A percentile compares a stretch with the other conserved stretches of the same genome.
Conservation (phyloP, 1,140 invertebrate genomes). For the Pseudomyrmex flavicornis region DNA sequence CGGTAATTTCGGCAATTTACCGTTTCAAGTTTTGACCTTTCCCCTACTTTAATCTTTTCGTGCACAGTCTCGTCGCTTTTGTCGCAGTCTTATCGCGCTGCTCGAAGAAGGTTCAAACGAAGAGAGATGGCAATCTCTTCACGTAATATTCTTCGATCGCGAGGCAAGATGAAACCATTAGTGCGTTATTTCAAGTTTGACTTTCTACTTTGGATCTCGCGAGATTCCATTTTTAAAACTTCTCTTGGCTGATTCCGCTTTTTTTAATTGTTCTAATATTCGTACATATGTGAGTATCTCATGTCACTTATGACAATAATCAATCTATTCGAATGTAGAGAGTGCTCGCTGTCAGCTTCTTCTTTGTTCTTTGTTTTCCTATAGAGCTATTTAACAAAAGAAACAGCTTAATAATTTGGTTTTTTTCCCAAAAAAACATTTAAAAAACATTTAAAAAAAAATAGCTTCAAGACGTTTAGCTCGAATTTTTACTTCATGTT, state of each 20-base stretch:
- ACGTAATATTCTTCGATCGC: slow-evolving; percentile 22
- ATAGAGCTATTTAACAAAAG: not conserved
- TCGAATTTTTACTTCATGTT: not conserved
- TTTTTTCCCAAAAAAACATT: not conserved
- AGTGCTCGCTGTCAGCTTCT: slow-evolving; percentile 35
- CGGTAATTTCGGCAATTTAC: slow-evolving; percentile 53
- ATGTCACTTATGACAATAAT: not conserved
- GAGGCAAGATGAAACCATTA: not conserved
- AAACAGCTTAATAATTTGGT: slow-evolving; percentile 4
- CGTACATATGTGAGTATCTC: not conserved
- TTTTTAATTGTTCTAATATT: not conserved
- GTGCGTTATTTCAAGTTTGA: not conserved
- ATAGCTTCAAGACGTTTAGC: not conserved
- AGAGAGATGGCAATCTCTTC: not conserved
- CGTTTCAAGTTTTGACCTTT: slow-evolving; percentile 34
- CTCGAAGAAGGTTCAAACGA: not conserved
- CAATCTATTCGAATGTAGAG: slow-evolving; percentile 33
- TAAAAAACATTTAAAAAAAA: not conserved
- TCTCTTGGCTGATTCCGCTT: not conserved
- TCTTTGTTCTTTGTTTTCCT: not conserved
- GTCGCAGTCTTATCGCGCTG: not conserved
- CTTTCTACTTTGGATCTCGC: not conserved
- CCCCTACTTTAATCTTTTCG: too few species aligned
- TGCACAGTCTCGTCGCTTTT: not conserved
- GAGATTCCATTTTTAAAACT: not conserved